These are phyloP conservation scores for Coenonympha glycerion DNA, from an alignment of 2,888 invertebrate genomes.

Conservation along the genomic window DNA sequence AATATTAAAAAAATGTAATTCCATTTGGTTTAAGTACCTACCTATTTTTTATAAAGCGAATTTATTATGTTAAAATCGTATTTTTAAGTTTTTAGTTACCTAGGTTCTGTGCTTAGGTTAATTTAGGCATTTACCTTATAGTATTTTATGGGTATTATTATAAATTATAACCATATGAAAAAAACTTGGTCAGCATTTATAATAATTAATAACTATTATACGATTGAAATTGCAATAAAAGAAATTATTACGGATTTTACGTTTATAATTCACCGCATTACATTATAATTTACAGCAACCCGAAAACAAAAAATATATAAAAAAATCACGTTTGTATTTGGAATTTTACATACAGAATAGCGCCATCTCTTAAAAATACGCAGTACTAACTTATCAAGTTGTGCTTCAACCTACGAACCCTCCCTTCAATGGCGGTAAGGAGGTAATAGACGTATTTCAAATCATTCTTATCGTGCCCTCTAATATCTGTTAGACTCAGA, in stretches of 20 bases:
- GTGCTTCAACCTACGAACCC: slow-evolving; percentile 50
- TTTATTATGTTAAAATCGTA: not conserved
- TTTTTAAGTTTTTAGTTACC: not conserved
- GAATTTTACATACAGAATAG: not conserved
- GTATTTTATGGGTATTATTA: no score
- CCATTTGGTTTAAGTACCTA: not conserved
- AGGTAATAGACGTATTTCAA: slow-evolving; percentile 51
- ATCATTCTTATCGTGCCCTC: slow-evolving; percentile 44
- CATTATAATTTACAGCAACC: not conserved
- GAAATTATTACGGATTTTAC: not conserved
- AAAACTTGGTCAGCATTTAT: slow-evolving; percentile 8
- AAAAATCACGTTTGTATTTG: not conserved
- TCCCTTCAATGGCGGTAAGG: slow-evolving; percentile 57
- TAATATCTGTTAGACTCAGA: slow-evolving; percentile 45
- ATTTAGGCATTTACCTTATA: no score
- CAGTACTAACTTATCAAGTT: slow-evolving; percentile 31
- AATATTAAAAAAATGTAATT: not conserved
- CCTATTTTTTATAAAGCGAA: not conserved
- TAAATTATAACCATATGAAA: no score
- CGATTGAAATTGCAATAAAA: not conserved
- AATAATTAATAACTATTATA: not conserved
- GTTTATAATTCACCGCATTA: slow-evolving; percentile 1
- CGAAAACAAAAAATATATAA: not conserved
- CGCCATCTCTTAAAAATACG: slow-evolving; percentile 34
- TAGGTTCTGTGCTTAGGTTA: no score